phyloP scores from a whole-genome alignment of 1,140 invertebrate species.

The Batillaria attramentaria region DNA sequence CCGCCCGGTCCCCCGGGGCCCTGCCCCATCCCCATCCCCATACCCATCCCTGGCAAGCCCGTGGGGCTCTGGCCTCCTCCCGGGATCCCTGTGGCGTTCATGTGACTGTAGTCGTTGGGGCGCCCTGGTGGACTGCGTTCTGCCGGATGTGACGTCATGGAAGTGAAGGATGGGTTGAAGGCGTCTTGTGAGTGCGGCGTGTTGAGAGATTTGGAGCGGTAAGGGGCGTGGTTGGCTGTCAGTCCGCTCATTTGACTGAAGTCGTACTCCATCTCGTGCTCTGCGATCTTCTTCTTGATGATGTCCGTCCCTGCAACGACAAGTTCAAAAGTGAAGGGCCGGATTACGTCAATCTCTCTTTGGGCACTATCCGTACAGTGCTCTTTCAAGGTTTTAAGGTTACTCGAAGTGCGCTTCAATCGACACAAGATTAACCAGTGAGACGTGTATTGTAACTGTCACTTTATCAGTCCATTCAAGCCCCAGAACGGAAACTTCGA shows the following conservation, averaged over 20 bases:
- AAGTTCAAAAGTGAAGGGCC: background rate
- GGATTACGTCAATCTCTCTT: background rate
- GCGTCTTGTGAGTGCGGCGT: constrained; percentile 42
- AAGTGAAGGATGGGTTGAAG: constrained; percentile 36
- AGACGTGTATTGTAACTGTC: too few relatives aligned
- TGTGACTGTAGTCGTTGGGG: constrained; percentile 31
- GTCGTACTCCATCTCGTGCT: constrained; percentile 62
- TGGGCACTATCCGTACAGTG: too few relatives aligned
- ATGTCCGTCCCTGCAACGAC: constrained; percentile 72
- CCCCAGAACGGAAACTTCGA: too few relatives aligned
- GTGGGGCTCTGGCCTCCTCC: background rate
- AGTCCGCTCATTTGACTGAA: constrained; percentile 69
- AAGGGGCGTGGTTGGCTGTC: constrained; percentile 65
- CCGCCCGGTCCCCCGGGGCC: constrained; percentile 30
- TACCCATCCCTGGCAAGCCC: background rate
- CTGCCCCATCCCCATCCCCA: constrained; percentile 13
- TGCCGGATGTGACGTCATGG: constrained; percentile 6
- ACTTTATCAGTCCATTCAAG: too few relatives aligned
- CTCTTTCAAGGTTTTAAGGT: too few relatives aligned
- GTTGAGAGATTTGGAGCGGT: constrained; percentile 62
- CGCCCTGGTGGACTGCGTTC: constrained; percentile 24
- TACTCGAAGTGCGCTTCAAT: too few relatives aligned
- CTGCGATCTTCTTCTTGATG: constrained; percentile 66
- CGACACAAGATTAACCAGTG: too few relatives aligned
- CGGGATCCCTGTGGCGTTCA: constrained; percentile 33